Evolutionary conservation across 2,797 vertebrate genomes (phyloP), one percentile per base, ranked within the genome.

Genomic region (Smutsia temminckii): DNA sequence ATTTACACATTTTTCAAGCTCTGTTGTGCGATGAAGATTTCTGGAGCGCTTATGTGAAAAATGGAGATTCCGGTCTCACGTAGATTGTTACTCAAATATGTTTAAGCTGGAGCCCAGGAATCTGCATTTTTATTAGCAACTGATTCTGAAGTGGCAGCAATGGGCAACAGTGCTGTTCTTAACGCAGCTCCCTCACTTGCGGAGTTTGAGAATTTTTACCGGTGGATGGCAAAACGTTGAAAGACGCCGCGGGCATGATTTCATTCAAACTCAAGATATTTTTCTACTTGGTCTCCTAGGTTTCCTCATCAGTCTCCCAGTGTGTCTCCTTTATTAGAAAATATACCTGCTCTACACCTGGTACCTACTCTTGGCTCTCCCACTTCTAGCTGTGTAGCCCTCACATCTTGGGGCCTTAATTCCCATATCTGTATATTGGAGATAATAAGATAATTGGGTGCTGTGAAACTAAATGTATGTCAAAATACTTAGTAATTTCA

Each of bases 341-440:
- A 20, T 51, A 2, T 5, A n/a, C 37, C 25, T 51, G 11, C 64
- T 74, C 1, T 85, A 55, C 61, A 40, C 81, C 68, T 40, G 21
- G 25, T 57, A 59, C 37, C 37, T 61, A 42, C n/a, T 64, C 17
- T 71, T 16, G 72, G 57, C 37, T 32, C 66, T 78, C 77, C 53
- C 42, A 23, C 42, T 42, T 74, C 32, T 68, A 34, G 79, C 42
- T 49, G 29, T 84, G 64, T 46, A 42, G 12, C 27, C 74, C 86
- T 85, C 40, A 10, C 20, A 4, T 69, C 25, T 64, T 25, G n/a
- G 59, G 71, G 34, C 27, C 68, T 68, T 32, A 6, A 53, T 57
- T 93, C 87, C 51, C 34, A 64, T 85, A 10, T 40, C 51, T 51
- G 61, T 90, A 61, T 80, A 32, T 27, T 85, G 74, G 13, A 89